Percentiles rank a stretch among this genome's conserved stretches.
Evolutionary conservation across 1,140 invertebrate species (phyloP).

Genomic region (Geopemphigus sp.): DNA sequence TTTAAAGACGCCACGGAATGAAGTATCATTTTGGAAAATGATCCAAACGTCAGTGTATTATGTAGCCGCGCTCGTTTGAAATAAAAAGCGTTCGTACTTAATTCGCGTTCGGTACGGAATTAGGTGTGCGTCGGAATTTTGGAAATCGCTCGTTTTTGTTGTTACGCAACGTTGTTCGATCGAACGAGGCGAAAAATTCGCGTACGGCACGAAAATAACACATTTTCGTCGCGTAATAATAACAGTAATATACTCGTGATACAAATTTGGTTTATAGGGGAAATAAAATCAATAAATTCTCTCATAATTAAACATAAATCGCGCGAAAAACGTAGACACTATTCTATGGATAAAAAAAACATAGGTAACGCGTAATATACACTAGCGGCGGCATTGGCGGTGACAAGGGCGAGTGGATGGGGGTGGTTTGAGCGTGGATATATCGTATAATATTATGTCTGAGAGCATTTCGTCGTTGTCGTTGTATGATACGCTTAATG

Average conservation of each 20-base stretch:
- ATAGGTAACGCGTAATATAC: neutral
- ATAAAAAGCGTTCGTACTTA: neutral
- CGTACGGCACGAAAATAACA: neutral
- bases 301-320: too few relatives aligned
- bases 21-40: neutral
- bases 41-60: neutral
- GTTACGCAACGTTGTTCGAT: neutral
- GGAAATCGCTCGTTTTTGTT: neutral
- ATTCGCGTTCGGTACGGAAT: neutral
- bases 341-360: too few relatives aligned
- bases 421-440: neutral
- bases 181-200: neutral
- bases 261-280: too few relatives aligned
- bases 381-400: too few relatives aligned
- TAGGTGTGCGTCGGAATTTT: neutral
- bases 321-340: too few relatives aligned
- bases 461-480: neutral
- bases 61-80: neutral
- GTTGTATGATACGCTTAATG: neutral
- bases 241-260: too few relatives aligned
- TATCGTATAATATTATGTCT: neutral
- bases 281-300: too few relatives aligned
- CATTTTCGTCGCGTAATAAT: too few relatives aligned
- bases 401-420: too few relatives aligned
- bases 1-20: neutral